A percentile compares a stretch with the other conserved stretches of the same genome.
Evolutionary conservation across 2,888 invertebrate species (phyloP).

Genomic region (Papilio demoleus): DNA sequence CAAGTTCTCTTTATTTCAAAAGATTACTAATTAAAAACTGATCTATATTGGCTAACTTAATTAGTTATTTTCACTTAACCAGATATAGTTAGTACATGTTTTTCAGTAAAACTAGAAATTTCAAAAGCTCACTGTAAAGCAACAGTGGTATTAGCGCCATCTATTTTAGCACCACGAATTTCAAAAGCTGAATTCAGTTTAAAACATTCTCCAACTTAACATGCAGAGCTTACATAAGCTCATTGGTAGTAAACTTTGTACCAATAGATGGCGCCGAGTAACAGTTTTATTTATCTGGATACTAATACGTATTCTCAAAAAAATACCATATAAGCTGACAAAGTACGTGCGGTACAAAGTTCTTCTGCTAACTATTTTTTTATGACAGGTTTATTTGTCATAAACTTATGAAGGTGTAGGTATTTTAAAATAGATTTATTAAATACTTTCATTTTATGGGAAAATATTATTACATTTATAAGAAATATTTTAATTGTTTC

Average conservation of each 20-base stretch:
- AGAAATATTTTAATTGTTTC: not conserved
- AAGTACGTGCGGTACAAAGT: no score
- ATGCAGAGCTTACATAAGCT: conserved; percentile 6
- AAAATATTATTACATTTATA: not conserved
- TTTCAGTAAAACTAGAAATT: not conserved
- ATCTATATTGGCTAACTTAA: not conserved
- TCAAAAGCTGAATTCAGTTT: not conserved
- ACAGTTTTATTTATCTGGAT: not conserved
- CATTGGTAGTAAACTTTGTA: not conserved
- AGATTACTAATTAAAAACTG: not conserved
- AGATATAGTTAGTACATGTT: not conserved
- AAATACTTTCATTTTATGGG: not conserved
- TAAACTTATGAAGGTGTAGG: not conserved
- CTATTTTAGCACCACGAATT: not conserved
- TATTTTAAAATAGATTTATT: not conserved
- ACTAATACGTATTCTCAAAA: not conserved
- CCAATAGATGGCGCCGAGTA: conserved; percentile 6
- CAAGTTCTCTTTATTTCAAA: no score
- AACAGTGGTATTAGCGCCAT: not conserved
- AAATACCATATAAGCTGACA: no score
- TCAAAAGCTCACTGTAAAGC: not conserved
- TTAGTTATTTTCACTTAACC: not conserved
- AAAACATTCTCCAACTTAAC: not conserved
- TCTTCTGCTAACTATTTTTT: no score
- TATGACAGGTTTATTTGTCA: no score